phyloP scores from a whole-genome alignment of 2,113 vertebrate species.

The Plectropomus leopardus region DNA sequence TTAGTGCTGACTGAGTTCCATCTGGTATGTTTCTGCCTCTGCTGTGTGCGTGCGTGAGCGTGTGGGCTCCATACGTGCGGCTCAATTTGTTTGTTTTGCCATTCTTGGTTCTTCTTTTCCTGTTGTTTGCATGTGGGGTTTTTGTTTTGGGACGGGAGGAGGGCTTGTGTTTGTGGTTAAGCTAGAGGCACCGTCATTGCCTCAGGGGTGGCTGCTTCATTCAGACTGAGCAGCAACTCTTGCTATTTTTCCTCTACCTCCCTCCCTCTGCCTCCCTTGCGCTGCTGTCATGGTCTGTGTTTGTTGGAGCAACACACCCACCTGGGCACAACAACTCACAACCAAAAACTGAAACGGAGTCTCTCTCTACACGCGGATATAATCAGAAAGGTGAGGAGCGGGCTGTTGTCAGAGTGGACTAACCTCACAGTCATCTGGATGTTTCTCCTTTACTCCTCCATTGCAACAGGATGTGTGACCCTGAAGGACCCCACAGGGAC shows the following conservation, averaged over 20 bases:
- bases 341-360: conserved; percentile 32
- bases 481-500: conserved; percentile 35
- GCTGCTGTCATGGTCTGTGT: conserved; percentile 51
- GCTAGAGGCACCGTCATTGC: conserved; percentile 55
- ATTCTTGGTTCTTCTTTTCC: conserved; percentile 64
- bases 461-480: conserved; percentile 65
- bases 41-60: conserved; percentile 41
- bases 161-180: conserved; percentile 74
- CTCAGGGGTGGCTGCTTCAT: conserved; percentile 59
- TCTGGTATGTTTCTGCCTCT: conserved; percentile 66
- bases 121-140: conserved; percentile 71
- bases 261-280: conserved; percentile 7
- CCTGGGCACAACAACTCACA: conserved; percentile 45
- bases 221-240: conserved; percentile 57
- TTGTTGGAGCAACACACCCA: conserved; percentile 70
- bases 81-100: conserved; percentile 73
- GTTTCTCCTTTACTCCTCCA: conserved; percentile 21
- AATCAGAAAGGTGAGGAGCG: conserved; percentile 26
- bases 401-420: conserved; percentile 47
- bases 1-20: conserved; percentile 76
- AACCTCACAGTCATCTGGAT: conserved; percentile 37
- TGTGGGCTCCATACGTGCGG: conserved; percentile 49
- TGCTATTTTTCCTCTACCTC: conserved; percentile 42
- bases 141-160: conserved; percentile 72
- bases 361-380: conserved; percentile 17